Evolutionary conservation across 2,113 vertebrate genomes (phyloP), one percentile per base, ranked within the genome.

Genomic region (Hippocampus abdominalis): DNA sequence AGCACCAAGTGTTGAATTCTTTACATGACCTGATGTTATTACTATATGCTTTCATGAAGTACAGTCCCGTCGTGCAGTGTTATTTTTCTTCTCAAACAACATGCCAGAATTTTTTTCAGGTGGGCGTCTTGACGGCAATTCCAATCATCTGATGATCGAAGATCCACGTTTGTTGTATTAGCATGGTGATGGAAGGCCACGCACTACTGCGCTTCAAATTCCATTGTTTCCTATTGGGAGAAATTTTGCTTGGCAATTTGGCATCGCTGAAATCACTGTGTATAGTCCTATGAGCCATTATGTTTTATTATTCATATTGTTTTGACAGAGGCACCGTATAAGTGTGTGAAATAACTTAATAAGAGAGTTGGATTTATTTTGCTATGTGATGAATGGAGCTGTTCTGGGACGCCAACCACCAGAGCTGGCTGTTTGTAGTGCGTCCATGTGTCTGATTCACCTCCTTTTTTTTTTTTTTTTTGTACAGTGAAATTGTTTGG

Each of bases 401-500:
- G 63, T 51, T 66, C 54, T 49, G 27, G 64, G 23, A 64, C 23
- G 25, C 40, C 56, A 66, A 46, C 21, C 66, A 40, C 29, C 64
- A 76, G 64, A 56, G 53, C 0, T 11, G 73, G 66, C 11, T 80
- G 73, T 85, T 74, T 84, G 70, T 72, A 82, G 63, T 70, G 57
- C 61, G 66, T 76, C 80, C 78, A 77, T 81, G 69, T 76, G 76
- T 78, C 68, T 76, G 49, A 68, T 66, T 74, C 73, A 77, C 69
- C 70, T 64, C 20, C 21, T 23, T 42, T 63, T 32, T 18, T 32
- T 39, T 5, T 63, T 64, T 64, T 44, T 64, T 64, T 48, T 64
- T 46, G 8, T 9, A 8, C 57, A 60, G 27, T 60, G 27, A 60
- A 60, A 84, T 71, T 84, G 80, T 91, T 90, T 90, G 90, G 89